phyloP scores from a whole-genome alignment of 2,888 invertebrate genomes.

The Toxonevra muliebris region DNA sequence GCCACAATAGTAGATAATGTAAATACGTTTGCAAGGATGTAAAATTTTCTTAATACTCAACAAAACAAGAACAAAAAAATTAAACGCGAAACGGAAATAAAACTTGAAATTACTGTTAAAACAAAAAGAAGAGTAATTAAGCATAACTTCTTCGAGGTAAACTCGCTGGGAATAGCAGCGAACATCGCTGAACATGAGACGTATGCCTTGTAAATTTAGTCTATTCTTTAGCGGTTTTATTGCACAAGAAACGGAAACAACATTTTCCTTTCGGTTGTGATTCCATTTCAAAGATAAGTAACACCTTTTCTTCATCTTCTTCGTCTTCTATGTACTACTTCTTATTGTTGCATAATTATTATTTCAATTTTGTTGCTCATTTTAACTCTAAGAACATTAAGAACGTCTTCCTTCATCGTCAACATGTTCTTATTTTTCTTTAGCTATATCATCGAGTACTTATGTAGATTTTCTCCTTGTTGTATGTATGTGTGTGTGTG shows the following conservation, averaged over 20 bases:
- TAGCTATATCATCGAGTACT: slow-evolving; percentile 12
- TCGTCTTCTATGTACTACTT: too few relatives aligned
- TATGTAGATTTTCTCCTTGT: slow-evolving; percentile 11
- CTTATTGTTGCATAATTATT: slow-evolving; percentile 18
- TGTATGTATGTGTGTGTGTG: slow-evolving; percentile 7
- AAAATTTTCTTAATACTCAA: slow-evolving; percentile 19
- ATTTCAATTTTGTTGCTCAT: slow-evolving; percentile 4
- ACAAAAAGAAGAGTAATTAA: slow-evolving; percentile 29
- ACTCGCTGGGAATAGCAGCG: too few relatives aligned
- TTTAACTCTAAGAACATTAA: neutral
- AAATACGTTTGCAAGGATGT: slow-evolving; percentile 7
- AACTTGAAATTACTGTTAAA: slow-evolving; percentile 48
- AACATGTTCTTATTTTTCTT: slow-evolving; percentile 22
- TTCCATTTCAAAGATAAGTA: slow-evolving; percentile 34
- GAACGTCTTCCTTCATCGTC: neutral
- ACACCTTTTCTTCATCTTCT: neutral
- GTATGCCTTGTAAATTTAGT: slow-evolving; percentile 32
- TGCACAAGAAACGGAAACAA: neutral
- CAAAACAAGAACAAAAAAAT: slow-evolving; percentile 5
- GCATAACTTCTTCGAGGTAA: neutral
- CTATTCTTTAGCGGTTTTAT: slow-evolving; percentile 5
- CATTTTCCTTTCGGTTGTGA: slow-evolving; percentile 15
- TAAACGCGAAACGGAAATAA: slow-evolving; percentile 32
- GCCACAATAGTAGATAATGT: too few relatives aligned
- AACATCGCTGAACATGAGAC: slow-evolving; percentile 15